Conservation (phyloP, 2,888 invertebrate genomes). For the Trisateles emortualis region DNA sequence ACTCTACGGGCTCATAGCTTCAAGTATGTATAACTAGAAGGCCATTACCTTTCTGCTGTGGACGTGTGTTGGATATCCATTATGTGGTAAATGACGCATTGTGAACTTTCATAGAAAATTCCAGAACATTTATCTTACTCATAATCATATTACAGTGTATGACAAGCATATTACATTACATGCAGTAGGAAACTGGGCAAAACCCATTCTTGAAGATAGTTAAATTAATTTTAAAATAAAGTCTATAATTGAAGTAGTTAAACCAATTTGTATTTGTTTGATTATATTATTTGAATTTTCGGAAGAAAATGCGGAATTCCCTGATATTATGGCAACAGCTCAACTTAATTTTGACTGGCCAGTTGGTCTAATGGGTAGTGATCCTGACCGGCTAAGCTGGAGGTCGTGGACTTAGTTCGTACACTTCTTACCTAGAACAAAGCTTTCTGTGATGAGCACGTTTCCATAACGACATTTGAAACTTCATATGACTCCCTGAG, state of each 20-base stretch:
- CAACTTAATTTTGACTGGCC: slow-evolving; percentile 12
- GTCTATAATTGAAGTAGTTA: too few species aligned
- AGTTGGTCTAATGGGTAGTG: too few species aligned
- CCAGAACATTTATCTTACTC: neutral
- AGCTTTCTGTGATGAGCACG: too few species aligned
- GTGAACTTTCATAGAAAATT: neutral
- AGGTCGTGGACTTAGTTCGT: too few species aligned
- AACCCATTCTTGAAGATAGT: neutral
- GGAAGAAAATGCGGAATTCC: slow-evolving; percentile 17
- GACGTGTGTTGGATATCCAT: neutral
- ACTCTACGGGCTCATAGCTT: neutral
- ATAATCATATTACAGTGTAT: neutral
- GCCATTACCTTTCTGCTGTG: neutral
- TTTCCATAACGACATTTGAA: too few species aligned
- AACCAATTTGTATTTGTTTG: too few species aligned
- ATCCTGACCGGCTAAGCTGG: too few species aligned
- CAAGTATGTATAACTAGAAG: too few species aligned
- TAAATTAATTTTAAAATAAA: too few species aligned
- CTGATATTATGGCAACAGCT: slow-evolving; percentile 14
- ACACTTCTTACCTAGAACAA: too few species aligned
- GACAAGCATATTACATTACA: neutral
- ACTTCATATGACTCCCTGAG: too few species aligned
- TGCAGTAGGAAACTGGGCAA: neutral
- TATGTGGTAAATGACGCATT: neutral
- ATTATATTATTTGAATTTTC: too few species aligned